These are phyloP conservation scores for Plebejus melissa DNA, from an alignment of 2,888 invertebrate genomes.

Conservation along the genomic window DNA sequence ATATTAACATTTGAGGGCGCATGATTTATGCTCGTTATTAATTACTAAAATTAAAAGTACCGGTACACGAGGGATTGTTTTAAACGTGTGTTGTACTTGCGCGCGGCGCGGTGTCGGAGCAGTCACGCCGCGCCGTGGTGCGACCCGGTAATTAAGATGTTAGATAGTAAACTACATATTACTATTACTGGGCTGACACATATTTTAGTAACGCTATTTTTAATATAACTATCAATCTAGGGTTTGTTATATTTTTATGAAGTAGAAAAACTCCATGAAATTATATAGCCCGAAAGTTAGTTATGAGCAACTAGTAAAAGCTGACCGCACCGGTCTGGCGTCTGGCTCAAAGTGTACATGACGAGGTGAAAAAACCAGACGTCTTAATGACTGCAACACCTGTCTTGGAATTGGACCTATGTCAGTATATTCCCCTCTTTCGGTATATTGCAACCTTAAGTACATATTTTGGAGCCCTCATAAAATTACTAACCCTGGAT, in stretches of 20 bases:
- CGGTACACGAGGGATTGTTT: slow-evolving; percentile 29
- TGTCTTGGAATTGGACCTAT: not conserved
- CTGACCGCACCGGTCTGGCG: not conserved
- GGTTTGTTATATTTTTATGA: not conserved
- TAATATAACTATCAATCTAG: not conserved
- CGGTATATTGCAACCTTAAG: not conserved
- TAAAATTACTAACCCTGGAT: not conserved
- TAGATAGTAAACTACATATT: slow-evolving; percentile 30
- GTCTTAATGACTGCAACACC: not conserved
- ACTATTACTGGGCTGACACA: not conserved
- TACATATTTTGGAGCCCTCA: not conserved
- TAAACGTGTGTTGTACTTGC: slow-evolving; percentile 17
- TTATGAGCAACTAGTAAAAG: not conserved
- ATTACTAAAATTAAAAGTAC: slow-evolving; percentile 6
- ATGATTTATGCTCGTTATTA: not conserved
- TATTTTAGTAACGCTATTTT: not conserved
- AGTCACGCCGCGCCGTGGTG: slow-evolving; percentile 34
- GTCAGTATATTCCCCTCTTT: not conserved
- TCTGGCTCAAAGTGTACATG: not conserved
- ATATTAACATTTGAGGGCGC: not conserved
- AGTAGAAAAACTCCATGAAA: not conserved
- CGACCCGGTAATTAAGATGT: slow-evolving; percentile 36
- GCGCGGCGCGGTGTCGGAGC: slow-evolving; percentile 15
- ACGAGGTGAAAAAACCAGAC: not conserved
- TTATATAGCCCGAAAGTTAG: not conserved